Conservation (phyloP, 2,888 invertebrate genomes). For the Hofmannophila pseudospretella region DNA sequence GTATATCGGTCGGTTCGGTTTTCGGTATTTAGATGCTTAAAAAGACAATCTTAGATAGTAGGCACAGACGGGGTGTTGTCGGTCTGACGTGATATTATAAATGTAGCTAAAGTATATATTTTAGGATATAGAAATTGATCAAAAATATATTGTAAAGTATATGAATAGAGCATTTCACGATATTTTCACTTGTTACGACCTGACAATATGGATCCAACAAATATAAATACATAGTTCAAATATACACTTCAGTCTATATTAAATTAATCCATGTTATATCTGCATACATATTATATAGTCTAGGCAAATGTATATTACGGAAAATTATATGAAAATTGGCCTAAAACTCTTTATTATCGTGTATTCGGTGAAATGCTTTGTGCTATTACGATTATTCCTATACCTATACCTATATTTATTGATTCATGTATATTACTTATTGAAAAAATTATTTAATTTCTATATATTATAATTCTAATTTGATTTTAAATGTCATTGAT, state of each 20-base stretch:
- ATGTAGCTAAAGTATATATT: conserved; percentile 46
- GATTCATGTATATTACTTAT: too few relatives aligned
- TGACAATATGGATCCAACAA: conserved; percentile 53
- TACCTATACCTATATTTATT: too few relatives aligned
- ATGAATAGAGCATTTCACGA: conserved; percentile 27
- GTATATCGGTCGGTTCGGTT: conserved; percentile 15
- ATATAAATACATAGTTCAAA: conserved; percentile 26
- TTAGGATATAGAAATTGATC: conserved; percentile 30
- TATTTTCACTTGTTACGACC: conserved; percentile 52
- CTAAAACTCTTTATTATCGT: conserved; percentile 26
- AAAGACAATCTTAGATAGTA: conserved; percentile 47
- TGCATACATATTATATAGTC: conserved; percentile 23
- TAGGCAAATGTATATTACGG: conserved; percentile 32
- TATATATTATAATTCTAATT: too few relatives aligned
- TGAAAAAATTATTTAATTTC: too few relatives aligned
- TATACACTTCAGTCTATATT: conserved; percentile 33
- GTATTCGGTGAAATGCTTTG: conserved; percentile 24
- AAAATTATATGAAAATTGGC: conserved; percentile 29
- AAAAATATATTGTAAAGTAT: conserved; percentile 29
- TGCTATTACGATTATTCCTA: too few relatives aligned
- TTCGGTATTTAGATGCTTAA: conserved; percentile 42
- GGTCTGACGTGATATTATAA: conserved; percentile 61
- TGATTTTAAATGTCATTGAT: too few relatives aligned
- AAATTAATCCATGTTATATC: conserved; percentile 25
- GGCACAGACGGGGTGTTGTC: conserved; percentile 38